Evolutionary conservation across 2,113 vertebrate species (phyloP).

Genomic region (Sapayoa aenigma): DNA sequence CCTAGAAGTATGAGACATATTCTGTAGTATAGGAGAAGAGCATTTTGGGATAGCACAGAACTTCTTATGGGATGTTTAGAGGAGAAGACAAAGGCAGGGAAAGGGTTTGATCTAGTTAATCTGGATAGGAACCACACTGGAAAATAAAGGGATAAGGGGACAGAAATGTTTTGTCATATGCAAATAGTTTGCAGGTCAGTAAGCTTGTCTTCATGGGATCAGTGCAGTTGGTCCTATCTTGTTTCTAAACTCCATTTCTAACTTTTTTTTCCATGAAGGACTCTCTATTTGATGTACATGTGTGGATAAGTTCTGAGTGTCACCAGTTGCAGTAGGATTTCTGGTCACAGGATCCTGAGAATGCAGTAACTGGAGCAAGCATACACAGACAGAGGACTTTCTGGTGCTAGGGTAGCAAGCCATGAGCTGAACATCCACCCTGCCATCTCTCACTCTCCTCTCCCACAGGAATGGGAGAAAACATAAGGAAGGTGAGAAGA

Average conservation of each 20-base stretch:
- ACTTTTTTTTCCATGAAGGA: background rate
- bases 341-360: rapidly evolving
- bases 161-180: background rate
- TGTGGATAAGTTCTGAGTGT: background rate
- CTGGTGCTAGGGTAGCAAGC: too few species aligned
- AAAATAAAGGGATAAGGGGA: background rate
- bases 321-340: background rate
- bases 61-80: background rate
- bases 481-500: background rate
- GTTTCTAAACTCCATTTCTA: background rate
- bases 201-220: background rate
- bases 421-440: background rate
- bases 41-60: background rate
- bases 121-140: background rate
- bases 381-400: background rate
- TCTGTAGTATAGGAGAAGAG: background rate
- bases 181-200: background rate
- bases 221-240: background rate
- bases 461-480: background rate
- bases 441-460: background rate
- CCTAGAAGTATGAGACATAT: background rate
- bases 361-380: background rate
- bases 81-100: background rate
- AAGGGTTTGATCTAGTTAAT: background rate
- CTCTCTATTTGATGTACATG: background rate